Evolutionary conservation across 2,888 invertebrate species (phyloP), one percentile per base, ranked within the genome.

Genomic region (Anagyrus pseudococci): DNA sequence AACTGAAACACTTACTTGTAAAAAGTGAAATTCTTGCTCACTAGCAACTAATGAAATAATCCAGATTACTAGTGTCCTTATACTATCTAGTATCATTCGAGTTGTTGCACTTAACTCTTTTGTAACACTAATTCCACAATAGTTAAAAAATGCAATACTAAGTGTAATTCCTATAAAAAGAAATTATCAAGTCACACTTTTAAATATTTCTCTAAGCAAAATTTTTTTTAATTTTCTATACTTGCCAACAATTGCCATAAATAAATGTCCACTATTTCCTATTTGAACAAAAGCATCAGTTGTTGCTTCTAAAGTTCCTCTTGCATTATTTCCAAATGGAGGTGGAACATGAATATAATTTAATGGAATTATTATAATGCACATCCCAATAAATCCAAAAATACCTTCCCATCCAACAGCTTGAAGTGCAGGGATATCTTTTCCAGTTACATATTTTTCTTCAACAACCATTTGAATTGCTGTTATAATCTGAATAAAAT

Each of bases 381-480:
- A 82, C 17, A 91, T 83, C 0, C 87, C 85, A 8, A 82, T 55
- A 66, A 91, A 86, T 22, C 93, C 93, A 80, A 90, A 93, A 19
- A 91, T 75, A 48, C 95, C 96, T 85, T 98, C 96, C 91, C 93
- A 94, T 7, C 98, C 97, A 20, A 96, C 93, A 4, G 94, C 96
- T 80, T 94, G 93, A 64, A 98, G 82, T 0, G 97, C 88, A 0
- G 94, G 93, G 50, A 97, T 93, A 81, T 95, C 93, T 71, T 90
- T 85, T 53, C 91, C 89, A 62, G 88, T 84, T 0, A 98, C 88
- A 79, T 89, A 94, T 82, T 94, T 94, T 79, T 98, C 97, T 81
- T 98, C 98, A 67, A 93, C 89, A 0, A 98, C 95, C 91, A 97
- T 95, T 83, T 97, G 96, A 60, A 89, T 86, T 0, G 96, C 91